Base-by-base conservation (phyloP, 2,797 vertebrate species). In the Lacerta bilineata region DNA sequence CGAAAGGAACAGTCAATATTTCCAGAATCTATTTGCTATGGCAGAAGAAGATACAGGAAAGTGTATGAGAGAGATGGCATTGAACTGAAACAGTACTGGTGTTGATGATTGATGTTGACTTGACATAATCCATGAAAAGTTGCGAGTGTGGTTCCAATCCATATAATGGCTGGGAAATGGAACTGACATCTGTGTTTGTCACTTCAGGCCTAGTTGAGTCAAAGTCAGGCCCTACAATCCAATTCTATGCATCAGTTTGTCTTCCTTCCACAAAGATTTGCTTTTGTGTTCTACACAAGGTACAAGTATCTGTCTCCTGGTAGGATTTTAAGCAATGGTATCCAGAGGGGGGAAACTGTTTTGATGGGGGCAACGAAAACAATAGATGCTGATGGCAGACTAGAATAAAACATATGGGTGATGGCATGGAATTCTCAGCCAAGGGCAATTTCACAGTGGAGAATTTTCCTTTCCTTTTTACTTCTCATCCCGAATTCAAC, bases 21-120 rank as follows among this genome's bases (percentile, higher is more conserved):
- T 46, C 71, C 69, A 89, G 18, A 64, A 82, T 64, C 55, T 75
- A 11, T 50, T 46, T 75, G 50, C 39, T 81, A 68, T 68, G 33
- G 25, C 43, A 75, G 55, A 81, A 85, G 39, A 25, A 50, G 41
- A 50, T 15, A 74, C 2, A n/a, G 18, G 33, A 39, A 55, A 87
- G 29, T 59, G 3, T 74, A 61, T 61, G 71, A 41, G 5, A 36
- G 50, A 85, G 13, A 17, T 25, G 55, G 76, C 8, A 46, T 5
- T 36, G 75, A 84, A 83, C 25, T 88, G 4, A 36, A 39, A 36
- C 43, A 80, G 36, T 55, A 69, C n/a, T 71, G 27, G 72, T 88
- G 4, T 43, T 43, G 68, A 84, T 72, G 41, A n/a, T 10, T 78
- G 64, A 69, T 39, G 59, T 27, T 55, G 61, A 68, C 61, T 17